phyloP scores from a whole-genome alignment of 2,797 vertebrate species.

The Spondyliosoma cantharus region DNA sequence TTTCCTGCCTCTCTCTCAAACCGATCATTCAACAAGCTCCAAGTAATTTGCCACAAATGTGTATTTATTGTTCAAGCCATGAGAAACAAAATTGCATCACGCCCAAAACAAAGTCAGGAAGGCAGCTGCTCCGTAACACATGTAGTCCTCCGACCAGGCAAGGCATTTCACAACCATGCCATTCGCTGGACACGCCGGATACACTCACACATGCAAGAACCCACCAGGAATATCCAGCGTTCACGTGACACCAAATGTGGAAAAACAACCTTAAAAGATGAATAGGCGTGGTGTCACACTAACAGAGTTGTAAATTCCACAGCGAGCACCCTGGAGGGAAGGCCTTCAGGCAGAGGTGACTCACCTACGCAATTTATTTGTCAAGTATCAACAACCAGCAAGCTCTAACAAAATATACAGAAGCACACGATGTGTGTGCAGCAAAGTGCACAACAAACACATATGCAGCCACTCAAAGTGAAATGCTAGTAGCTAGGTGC shows the following conservation, averaged over 20 bases:
- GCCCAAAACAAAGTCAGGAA: neutral
- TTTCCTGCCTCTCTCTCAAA: slow-evolving; percentile 24
- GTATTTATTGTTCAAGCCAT: neutral
- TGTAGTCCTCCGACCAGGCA: neutral
- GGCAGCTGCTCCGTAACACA: neutral
- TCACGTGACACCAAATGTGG: slow-evolving; percentile 37
- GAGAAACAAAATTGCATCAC: neutral
- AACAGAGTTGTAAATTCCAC: slow-evolving; percentile 60
- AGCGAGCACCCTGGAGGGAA: slow-evolving; percentile 15
- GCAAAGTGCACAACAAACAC: neutral
- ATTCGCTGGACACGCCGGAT: slow-evolving; percentile 7
- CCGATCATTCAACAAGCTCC: slow-evolving; percentile 1
- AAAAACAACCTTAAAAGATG: slow-evolving; percentile 49
- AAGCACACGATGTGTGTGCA: neutral
- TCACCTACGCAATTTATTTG: slow-evolving; percentile 9
- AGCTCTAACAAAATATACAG: neutral
- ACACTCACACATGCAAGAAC: slow-evolving; percentile 18
- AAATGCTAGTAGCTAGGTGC: neutral
- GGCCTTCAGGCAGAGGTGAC: slow-evolving; percentile 18
- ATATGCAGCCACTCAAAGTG: neutral
- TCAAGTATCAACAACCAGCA: neutral
- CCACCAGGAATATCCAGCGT: slow-evolving; percentile 7
- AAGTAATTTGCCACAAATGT: neutral
- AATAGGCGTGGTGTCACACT: slow-evolving; percentile 47
- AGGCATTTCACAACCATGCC: slow-evolving; percentile 25